Evolutionary conservation across 2,888 invertebrate species (phyloP).

Genomic region (Metacarcinus magister): DNA sequence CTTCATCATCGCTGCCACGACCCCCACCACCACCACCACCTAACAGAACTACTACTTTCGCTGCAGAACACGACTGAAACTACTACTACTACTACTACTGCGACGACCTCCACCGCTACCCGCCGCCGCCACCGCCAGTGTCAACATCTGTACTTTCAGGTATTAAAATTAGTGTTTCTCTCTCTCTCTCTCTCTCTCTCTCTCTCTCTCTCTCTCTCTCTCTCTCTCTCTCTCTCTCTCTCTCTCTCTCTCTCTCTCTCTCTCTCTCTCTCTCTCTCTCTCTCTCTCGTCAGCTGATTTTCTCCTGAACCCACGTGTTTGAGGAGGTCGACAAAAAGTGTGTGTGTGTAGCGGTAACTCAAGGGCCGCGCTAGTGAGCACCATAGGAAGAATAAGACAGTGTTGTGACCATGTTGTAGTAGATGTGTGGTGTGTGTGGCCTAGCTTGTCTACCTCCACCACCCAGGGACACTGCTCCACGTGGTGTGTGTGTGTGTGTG

Average conservation of each 20-base stretch:
- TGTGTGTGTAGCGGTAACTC: not conserved
- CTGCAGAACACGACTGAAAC: not conserved
- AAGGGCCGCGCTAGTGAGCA: not conserved
- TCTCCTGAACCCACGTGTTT: not conserved
- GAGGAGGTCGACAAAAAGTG: not conserved
- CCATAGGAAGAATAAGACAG: not conserved
- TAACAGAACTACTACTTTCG: not conserved
- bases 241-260: conserved; percentile 9
- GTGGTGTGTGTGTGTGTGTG: not conserved
- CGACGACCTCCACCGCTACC: too few relatives aligned
- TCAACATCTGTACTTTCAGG: not conserved
- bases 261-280: not conserved
- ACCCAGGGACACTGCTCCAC: not conserved
- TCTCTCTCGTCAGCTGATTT: not conserved
- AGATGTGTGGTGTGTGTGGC: not conserved
- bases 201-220: conserved; percentile 6
- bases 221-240: conserved; percentile 2
- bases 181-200: not conserved
- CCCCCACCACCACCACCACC: not conserved
- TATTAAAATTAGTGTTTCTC: not conserved
- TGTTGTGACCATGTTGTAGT: not conserved
- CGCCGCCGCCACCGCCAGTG: too few relatives aligned
- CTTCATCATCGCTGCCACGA: not conserved
- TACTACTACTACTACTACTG: not conserved
- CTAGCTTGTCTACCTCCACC: not conserved